Percentiles rank a stretch among this genome's conserved stretches.
Conservation (phyloP, 2,888 invertebrate species). For the Hoplodrina ambigua region DNA sequence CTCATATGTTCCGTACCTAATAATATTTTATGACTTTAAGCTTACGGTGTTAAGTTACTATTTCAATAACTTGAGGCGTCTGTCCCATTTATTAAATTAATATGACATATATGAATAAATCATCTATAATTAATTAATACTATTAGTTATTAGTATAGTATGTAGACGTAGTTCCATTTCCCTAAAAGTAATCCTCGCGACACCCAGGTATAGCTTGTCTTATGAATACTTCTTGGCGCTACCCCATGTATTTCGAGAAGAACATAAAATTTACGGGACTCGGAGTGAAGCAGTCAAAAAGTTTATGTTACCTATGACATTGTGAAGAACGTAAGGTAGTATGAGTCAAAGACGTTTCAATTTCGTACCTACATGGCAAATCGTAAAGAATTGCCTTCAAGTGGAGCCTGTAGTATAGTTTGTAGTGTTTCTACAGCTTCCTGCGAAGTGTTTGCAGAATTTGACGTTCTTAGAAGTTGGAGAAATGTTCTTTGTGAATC, state of each 20-base stretch:
- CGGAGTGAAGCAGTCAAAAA: conserved; percentile 45
- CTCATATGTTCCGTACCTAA: too few relatives aligned
- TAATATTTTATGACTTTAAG: too few relatives aligned
- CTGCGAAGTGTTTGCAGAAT: conserved; percentile 21
- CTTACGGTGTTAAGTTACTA: too few relatives aligned
- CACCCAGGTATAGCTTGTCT: neutral
- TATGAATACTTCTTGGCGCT: conserved; percentile 16
- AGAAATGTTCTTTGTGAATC: neutral
- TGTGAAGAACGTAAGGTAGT: conserved; percentile 33
- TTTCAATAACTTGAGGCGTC: too few relatives aligned
- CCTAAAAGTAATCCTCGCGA: too few relatives aligned
- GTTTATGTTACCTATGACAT: conserved; percentile 53
- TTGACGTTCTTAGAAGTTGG: neutral
- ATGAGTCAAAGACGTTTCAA: conserved; percentile 1
- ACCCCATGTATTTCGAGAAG: conserved; percentile 6
- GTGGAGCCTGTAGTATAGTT: conserved; percentile 17
- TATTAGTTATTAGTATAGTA: too few relatives aligned
- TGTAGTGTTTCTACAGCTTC: conserved; percentile 31
- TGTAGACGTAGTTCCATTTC: too few relatives aligned
- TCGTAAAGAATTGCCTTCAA: conserved; percentile 32
- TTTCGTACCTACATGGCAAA: conserved; percentile 5
- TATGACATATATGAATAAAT: too few relatives aligned
- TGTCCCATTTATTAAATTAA: too few relatives aligned
- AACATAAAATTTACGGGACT: conserved; percentile 49
- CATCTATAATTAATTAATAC: too few relatives aligned